phyloP scores from a whole-genome alignment of 2,888 invertebrate genomes.

The Synergus japonicus region DNA sequence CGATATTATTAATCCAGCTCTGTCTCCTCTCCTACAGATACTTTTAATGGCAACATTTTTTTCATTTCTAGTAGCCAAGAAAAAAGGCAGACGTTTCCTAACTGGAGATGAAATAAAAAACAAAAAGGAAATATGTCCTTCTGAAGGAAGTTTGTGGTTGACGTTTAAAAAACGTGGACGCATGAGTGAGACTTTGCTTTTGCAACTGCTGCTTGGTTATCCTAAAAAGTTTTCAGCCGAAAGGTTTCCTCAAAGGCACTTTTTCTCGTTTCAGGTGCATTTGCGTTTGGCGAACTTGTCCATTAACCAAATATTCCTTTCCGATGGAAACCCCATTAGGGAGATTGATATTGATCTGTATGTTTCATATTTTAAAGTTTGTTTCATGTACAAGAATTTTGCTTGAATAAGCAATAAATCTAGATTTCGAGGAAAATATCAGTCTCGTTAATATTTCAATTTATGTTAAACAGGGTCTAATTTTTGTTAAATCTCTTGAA shows the following conservation, averaged over 20 bases:
- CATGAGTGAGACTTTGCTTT: not conserved
- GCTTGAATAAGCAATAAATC: not conserved
- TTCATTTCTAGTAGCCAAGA: not conserved
- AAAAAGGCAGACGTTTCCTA: not conserved
- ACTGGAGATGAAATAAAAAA: not conserved
- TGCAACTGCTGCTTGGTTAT: conserved; percentile 16
- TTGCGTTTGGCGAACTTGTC: conserved; percentile 35
- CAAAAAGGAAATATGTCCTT: not conserved
- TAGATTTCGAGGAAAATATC: not conserved
- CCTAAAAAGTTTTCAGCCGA: conserved; percentile 12
- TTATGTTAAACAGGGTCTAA: no score
- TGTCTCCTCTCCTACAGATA: not conserved
- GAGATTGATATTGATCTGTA: conserved; percentile 34
- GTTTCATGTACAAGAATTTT: not conserved
- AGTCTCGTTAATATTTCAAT: no score
- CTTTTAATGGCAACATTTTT: not conserved
- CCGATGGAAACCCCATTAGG: conserved; percentile 34
- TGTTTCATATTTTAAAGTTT: conserved; percentile 15
- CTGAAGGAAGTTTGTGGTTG: conserved; percentile 3
- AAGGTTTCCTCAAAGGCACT: conserved; percentile 35
- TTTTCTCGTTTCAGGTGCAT: conserved; percentile 28
- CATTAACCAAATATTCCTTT: conserved; percentile 38
- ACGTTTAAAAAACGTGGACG: not conserved
- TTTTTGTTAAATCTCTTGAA: no score
- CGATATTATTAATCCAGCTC: no score